Conservation (phyloP, 2,113 vertebrate species). For the Dicerorhinus sumatrensis region DNA sequence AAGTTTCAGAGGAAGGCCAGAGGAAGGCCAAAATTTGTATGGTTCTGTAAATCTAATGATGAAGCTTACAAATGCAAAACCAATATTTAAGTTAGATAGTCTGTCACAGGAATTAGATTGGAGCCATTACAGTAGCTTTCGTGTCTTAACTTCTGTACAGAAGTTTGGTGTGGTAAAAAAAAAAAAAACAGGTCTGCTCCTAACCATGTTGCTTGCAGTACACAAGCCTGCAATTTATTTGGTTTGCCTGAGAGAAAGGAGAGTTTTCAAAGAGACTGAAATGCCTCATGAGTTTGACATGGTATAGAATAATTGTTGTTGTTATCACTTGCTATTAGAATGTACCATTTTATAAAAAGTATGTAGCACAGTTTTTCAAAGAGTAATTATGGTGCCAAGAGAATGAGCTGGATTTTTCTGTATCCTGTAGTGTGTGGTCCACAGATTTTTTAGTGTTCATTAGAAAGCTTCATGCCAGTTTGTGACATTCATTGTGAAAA, state of each 20-base stretch:
- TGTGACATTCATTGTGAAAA: not conserved
- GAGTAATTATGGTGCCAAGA: not conserved
- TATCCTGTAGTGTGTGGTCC: not conserved
- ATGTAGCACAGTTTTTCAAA: not conserved
- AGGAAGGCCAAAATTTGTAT: not conserved
- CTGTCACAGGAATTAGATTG: not conserved
- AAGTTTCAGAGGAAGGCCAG: slow-evolving; percentile 39
- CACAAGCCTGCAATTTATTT: not conserved
- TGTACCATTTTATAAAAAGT: not conserved
- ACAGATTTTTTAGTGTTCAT: not conserved
- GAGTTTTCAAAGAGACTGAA: not conserved
- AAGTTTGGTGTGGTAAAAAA: not conserved
- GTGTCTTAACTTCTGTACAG: not conserved
- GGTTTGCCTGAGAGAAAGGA: slow-evolving; percentile 33
- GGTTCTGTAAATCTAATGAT: not conserved
- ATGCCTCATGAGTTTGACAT: not conserved
- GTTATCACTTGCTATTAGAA: not conserved
- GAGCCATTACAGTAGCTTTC: not conserved
- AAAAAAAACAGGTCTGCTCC: not conserved
- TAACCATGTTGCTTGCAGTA: not conserved
- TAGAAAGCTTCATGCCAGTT: not conserved
- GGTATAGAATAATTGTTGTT: not conserved
- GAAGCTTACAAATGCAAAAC: not conserved
- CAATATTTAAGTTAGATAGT: not conserved
- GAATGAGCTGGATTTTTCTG: not conserved